These are phyloP conservation scores for Nephrocerus scutellatus DNA, from an alignment of 2,888 invertebrate species.

Conservation along the genomic window DNA sequence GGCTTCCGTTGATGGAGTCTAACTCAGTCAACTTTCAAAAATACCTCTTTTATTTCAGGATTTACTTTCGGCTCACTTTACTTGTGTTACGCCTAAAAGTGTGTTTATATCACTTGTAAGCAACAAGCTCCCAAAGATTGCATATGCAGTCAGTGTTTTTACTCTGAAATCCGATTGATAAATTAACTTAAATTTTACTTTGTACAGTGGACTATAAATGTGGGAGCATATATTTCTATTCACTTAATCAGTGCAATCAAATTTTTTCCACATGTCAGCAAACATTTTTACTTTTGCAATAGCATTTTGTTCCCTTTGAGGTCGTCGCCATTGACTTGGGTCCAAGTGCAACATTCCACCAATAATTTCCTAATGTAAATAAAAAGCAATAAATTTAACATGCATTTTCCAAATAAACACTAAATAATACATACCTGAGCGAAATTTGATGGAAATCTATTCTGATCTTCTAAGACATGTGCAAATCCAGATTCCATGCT, in stretches of 20 bases:
- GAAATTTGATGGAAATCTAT: conserved; percentile 78
- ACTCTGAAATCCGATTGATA: too few species aligned
- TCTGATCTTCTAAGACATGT: conserved; percentile 93
- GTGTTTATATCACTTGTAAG: too few species aligned
- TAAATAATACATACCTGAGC: conserved; percentile 61
- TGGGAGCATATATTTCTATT: too few species aligned
- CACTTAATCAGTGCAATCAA: conserved; percentile 50
- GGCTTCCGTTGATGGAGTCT: too few species aligned
- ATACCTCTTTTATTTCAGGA: too few species aligned
- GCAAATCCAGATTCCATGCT: conserved; percentile 88
- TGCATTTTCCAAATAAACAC: not conserved
- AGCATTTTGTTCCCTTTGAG: conserved; percentile 54
- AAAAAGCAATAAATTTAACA: conserved; percentile 20
- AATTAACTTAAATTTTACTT: too few species aligned
- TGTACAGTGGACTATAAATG: too few species aligned
- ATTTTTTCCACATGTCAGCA: conserved; percentile 62
- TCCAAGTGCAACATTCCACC: conserved; percentile 91
- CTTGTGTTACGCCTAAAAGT: too few species aligned
- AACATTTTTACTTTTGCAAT: conserved; percentile 63
- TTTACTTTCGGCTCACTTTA: too few species aligned
- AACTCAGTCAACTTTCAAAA: too few species aligned
- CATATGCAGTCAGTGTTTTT: too few species aligned
- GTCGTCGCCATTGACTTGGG: conserved; percentile 78
- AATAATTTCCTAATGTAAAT: conserved; percentile 68
- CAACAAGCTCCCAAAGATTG: too few species aligned